Conservation (phyloP, 2,113 vertebrate species). For the Urocynchramus pylzowi region DNA sequence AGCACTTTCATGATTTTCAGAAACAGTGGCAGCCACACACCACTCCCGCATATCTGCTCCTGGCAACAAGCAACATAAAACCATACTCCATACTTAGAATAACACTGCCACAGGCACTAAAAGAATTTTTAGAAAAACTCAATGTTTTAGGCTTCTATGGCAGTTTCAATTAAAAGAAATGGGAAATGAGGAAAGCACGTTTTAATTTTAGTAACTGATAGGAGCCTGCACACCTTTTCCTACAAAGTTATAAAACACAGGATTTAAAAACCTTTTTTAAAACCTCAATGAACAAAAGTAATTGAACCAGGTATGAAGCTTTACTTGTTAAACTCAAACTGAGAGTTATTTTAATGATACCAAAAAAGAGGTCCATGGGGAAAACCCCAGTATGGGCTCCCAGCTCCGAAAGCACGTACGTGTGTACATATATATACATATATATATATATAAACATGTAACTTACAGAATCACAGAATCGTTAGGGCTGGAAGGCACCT, state of each 20-base stretch:
- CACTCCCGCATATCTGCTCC: neutral
- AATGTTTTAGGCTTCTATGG: neutral
- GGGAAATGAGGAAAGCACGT: rapidly evolving
- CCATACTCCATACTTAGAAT: neutral
- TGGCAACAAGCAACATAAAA: neutral
- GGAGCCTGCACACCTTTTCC: rapidly evolving
- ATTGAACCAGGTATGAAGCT: neutral
- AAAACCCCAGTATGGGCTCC: neutral
- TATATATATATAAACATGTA: rapidly evolving
- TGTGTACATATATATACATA: too few relatives aligned
- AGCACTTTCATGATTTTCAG: neutral
- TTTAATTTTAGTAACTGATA: neutral
- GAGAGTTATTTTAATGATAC: neutral
- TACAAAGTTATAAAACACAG: rapidly evolving
- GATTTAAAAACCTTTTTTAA: neutral
- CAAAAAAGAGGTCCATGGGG: neutral
- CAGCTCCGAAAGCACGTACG: rapidly evolving
- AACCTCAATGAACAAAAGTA: neutral
- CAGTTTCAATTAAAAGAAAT: neutral
- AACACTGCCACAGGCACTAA: rapidly evolving
- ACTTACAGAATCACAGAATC: neutral
- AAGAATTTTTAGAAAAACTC: neutral
- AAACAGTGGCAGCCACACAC: neutral
- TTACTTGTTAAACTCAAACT: neutral
- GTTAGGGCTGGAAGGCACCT: too few relatives aligned